Conservation (phyloP, 2,888 invertebrate species). For the Steinernema scapterisci region DNA sequence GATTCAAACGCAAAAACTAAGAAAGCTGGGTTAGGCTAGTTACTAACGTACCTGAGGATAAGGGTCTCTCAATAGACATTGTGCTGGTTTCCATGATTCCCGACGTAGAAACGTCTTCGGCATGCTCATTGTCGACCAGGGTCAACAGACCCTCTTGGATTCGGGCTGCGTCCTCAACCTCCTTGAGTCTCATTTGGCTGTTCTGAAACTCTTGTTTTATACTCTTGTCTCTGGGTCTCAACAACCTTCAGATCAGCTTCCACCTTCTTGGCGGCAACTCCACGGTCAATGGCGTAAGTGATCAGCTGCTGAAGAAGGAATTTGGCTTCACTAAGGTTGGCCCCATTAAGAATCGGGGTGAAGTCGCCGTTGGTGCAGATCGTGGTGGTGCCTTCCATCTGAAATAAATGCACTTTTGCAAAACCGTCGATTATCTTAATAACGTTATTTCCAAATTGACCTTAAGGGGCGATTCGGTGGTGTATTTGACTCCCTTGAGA, state of each 20-base stretch:
- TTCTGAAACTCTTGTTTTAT: not conserved
- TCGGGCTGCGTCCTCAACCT: not conserved
- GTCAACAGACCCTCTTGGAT: conserved; percentile 18
- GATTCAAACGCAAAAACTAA: not conserved
- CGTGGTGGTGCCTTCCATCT: too few species aligned
- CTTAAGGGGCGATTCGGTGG: too few species aligned
- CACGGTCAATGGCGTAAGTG: conserved; percentile 18
- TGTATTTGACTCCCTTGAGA: too few species aligned
- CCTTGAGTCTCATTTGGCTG: not conserved
- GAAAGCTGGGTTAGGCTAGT: not conserved
- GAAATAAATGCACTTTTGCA: too few species aligned
- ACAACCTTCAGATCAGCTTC: conserved; percentile 19
- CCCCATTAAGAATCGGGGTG: not conserved
- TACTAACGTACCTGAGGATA: not conserved
- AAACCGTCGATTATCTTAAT: too few species aligned
- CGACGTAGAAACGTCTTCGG: not conserved
- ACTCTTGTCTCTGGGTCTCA: not conserved
- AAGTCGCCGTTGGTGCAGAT: conserved; percentile 9
- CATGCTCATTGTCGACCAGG: not conserved
- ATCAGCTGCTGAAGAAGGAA: conserved; percentile 18
- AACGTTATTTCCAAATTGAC: too few species aligned
- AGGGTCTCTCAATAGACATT: conserved; percentile 6
- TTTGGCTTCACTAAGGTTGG: conserved; percentile 21
- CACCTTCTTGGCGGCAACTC: not conserved
- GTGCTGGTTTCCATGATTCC: not conserved